phyloP scores from a whole-genome alignment of 2,113 vertebrate genomes.

The Carassius carassius region DNA sequence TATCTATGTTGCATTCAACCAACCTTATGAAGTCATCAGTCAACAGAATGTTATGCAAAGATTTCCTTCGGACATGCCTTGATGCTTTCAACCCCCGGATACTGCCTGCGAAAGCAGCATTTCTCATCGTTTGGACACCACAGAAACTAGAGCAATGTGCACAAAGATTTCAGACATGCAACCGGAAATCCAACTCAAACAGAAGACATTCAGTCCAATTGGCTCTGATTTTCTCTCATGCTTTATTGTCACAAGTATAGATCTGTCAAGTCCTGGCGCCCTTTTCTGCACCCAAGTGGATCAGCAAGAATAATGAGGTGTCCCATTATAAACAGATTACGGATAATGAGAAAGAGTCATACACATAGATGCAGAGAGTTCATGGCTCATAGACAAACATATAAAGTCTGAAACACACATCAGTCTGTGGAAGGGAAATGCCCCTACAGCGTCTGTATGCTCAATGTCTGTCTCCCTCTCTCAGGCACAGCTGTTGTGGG shows the following conservation, averaged over 20 bases:
- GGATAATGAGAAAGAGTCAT: slow-evolving; percentile 28
- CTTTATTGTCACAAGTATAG: slow-evolving; percentile 18
- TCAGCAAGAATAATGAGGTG: slow-evolving; percentile 40
- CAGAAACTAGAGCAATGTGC: not conserved
- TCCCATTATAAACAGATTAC: slow-evolving; percentile 38
- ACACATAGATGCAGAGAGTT: not conserved
- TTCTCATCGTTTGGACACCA: not conserved
- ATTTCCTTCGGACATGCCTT: slow-evolving; percentile 2
- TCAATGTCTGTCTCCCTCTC: slow-evolving; percentile 13
- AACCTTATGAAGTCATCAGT: not conserved
- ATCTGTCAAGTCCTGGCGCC: slow-evolving; percentile 23
- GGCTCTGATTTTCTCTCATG: not conserved
- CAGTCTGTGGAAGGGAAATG: slow-evolving; percentile 15
- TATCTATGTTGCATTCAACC: not conserved
- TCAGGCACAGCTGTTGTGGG: slow-evolving; percentile 39
- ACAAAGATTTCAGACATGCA: not conserved
- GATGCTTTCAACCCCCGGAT: not conserved
- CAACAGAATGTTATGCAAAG: not conserved
- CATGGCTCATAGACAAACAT: slow-evolving; percentile 6
- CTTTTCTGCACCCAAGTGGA: slow-evolving; percentile 17
- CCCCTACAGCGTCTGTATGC: not conserved
- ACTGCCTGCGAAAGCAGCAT: not conserved
- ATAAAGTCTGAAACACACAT: slow-evolving; percentile 13
- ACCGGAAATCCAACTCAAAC: not conserved
- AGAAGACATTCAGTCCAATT: not conserved